Conservation (phyloP, 2,888 invertebrate genomes). For the Ceraclea dissimilis region DNA sequence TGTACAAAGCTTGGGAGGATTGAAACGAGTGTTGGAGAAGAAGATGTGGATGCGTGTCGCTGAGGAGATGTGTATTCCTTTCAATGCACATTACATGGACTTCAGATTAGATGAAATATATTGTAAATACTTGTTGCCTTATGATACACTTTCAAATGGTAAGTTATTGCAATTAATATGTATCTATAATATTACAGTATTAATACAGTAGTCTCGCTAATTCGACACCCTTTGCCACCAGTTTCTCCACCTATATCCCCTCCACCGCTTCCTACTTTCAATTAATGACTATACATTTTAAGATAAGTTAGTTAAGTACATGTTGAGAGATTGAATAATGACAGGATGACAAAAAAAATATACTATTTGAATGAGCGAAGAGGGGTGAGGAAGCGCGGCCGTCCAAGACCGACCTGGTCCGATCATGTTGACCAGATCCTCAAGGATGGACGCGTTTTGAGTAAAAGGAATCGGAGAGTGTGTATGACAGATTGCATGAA, state of each 20-base stretch:
- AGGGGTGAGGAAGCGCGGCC: no score
- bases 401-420: no score
- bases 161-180: conserved; percentile 28
- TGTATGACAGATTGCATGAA: no score
- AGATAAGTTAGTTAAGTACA: no score
- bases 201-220: not conserved
- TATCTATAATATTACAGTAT: not conserved
- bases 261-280: no score
- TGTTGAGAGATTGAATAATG: no score
- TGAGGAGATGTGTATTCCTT: conserved; percentile 79
- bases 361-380: no score
- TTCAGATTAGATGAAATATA: conserved; percentile 83
- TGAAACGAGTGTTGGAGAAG: conserved; percentile 79
- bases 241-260: not conserved
- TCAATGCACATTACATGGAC: conserved; percentile 69
- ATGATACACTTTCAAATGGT: conserved; percentile 74
- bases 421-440: no score
- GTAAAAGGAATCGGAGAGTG: no score
- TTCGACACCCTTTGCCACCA: not conserved
- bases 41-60: conserved; percentile 85
- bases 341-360: no score
- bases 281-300: no score
- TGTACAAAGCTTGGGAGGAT: conserved; percentile 77
- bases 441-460: no score
- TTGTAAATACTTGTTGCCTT: conserved; percentile 83